Base-by-base conservation (phyloP, 2,888 invertebrate species). In the Nezara viridula region DNA sequence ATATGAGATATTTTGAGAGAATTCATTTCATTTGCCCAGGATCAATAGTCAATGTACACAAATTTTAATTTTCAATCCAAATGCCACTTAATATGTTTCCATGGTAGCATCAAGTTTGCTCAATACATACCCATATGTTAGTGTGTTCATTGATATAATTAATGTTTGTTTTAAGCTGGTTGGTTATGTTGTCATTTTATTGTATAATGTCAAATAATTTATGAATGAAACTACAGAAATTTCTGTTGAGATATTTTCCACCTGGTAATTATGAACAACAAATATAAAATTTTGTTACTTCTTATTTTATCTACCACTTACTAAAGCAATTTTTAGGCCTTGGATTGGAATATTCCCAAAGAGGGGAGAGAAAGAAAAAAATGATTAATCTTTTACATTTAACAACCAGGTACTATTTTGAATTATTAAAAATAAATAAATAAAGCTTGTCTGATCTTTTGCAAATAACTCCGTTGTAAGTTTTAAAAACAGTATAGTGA, bases 201-300 rank as follows among this genome's bases (percentile, higher is more conserved):
- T 52, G 40, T 86, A 49, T 44, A n/a, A 37, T 86, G 32, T 21
- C 14, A 47, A 6, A 50, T 37, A 37, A 52, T 86, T 55, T 52
- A 40, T 86, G 86, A 81, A 96, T 96, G 96, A 95, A 94, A 92
- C 93, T 96, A 90, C 93, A 94, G 89, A 96, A 95, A 93, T 95
- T 96, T 92, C 95, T 95, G 92, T 93, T 96, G 50, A 94, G 96
- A 90, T 96, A 96, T 92, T 95, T 95, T 91, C 96, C 96, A 0
- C 96, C 96, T 90, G 96, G 96, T 94, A 92, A 91, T 24, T 81
- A 37, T 88, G 40, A 52, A 86, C n/a, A 52, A 1, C 7, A 88
- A 47, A 40, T n/a, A 47, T 73, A 6, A 40, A 27, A 49, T 44
- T 14, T 88, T 27, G 14, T 44, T n/a, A 47, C 55, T n/a, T 66